A percentile compares a stretch with the other conserved stretches of the same genome.
These are phyloP conservation scores for Parapristionchus giblindavisi DNA, from an alignment of 2,888 invertebrate species.

Conservation along the genomic window DNA sequence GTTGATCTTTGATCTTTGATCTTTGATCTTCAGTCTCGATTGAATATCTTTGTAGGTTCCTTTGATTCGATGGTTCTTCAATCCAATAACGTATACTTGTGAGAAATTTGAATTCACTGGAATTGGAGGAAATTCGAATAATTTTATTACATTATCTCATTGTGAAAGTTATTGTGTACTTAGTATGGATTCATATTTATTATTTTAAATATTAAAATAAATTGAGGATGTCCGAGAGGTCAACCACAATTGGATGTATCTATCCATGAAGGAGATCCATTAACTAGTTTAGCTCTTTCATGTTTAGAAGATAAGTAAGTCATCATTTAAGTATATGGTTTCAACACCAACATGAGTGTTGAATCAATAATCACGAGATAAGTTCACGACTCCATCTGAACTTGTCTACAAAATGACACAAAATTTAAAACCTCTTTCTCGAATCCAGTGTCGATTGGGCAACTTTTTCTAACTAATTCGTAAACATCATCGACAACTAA, in stretches of 20 bases:
- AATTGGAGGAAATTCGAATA: conserved; percentile 62
- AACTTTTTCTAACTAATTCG: too few relatives aligned
- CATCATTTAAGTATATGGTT: too few relatives aligned
- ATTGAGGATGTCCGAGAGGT: conserved; percentile 53
- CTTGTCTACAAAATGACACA: too few relatives aligned
- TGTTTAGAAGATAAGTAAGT: conserved; percentile 24
- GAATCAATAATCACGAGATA: too few relatives aligned
- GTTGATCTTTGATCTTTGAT: background rate
- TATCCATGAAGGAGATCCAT: conserved; percentile 14
- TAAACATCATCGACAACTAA: too few relatives aligned
- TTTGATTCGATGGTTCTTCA: conserved; percentile 54
- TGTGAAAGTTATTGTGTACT: conserved; percentile 59
- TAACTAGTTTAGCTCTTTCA: conserved; percentile 30
- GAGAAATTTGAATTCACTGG: conserved; percentile 57
- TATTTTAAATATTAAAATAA: too few relatives aligned
- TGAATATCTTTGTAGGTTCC: conserved; percentile 23
- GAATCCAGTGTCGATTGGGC: too few relatives aligned
- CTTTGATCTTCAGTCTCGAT: background rate
- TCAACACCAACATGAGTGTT: too few relatives aligned
- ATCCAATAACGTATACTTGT: conserved; percentile 53
- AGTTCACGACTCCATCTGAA: too few relatives aligned
- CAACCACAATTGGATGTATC: conserved; percentile 49
- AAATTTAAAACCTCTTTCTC: too few relatives aligned
- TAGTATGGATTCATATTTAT: conserved; percentile 37
- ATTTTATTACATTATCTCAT: conserved; percentile 56